Evolutionary conservation across 1,140 invertebrate genomes (phyloP), one percentile per base, ranked within the genome.

Genomic region (Diachasmimorpha longicaudata): DNA sequence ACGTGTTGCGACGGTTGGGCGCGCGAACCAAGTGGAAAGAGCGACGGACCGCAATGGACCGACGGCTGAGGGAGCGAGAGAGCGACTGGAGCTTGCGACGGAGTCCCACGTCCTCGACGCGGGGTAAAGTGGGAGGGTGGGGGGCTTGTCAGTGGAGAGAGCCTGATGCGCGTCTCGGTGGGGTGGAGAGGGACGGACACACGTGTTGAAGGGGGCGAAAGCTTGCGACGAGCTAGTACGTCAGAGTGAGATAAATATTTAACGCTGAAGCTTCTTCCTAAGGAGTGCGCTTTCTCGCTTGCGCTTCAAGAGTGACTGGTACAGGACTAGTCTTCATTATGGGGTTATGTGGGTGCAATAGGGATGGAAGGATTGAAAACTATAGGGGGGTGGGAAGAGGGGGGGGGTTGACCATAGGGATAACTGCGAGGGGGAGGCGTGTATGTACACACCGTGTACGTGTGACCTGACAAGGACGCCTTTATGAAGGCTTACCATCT

Each of bases 131-230:
- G 79, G 23, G 42, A 36, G 55, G 37, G 31, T 42, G 37, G 37
- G 44, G 52, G 31, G n/a, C n/a, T n/a, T n/a, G n/a, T n/a, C n/a
- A 31, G 16, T 55, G n/a, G 42, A 16, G 44, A 66, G 13, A 13
- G 23, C 37, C 13, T 8, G 10, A 21, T 48, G 48, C 37, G 6
- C 9, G 13, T 9, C 9, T n/a, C 48, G n/a, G n/a, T n/a, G 14
- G 48, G n/a, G 19, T 4, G 19, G 23, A 81, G 78, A 74, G 77
- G 79, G 80, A 81, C 80, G 23, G 58, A 81, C 16, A 79, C 78
- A 75, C 77, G 77, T 78, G 80, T 79, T 77, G 77, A 80, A 80
- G 52, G 46, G 16, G 23, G 52, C 37, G 31, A n/a, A 23, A 19
- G 58, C 58, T 63, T 63, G 48, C 55, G 19, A 58, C 31, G 46